These are phyloP conservation scores for Spongia lamella DNA, from an alignment of 37 sponge, comb jelly and placozoan genomes.

Conservation along the genomic window DNA sequence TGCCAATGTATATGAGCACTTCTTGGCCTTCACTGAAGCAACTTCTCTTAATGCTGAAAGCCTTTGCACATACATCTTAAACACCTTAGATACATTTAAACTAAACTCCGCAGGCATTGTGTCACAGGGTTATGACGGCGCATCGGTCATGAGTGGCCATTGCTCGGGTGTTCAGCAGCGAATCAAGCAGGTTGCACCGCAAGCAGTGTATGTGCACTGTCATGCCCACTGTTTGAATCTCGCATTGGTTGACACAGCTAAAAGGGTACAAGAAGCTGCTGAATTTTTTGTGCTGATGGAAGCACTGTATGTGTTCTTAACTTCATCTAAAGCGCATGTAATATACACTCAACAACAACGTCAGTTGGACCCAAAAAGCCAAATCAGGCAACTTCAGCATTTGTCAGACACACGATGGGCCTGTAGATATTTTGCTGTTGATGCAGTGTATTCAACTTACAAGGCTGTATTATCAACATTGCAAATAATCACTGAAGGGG, in stretches of 20 bases:
- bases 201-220: too few species aligned
- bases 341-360: constrained; percentile 49
- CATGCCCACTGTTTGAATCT: constrained; percentile 65
- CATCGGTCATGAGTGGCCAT: constrained; percentile 71
- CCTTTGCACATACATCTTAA: constrained; percentile 56
- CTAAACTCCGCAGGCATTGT: constrained; percentile 29
- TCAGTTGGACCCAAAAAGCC: constrained; percentile 48
- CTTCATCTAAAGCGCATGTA: constrained; percentile 40
- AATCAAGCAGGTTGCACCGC: too few species aligned
- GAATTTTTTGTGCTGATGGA: constrained; percentile 57
- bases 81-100: constrained; percentile 28
- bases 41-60: constrained; percentile 36
- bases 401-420: constrained; percentile 75
- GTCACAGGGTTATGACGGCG: too few species aligned
- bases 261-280: constrained; percentile 43
- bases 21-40: constrained; percentile 52
- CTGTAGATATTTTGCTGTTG: constrained; percentile 64
- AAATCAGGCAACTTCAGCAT: constrained; percentile 44
- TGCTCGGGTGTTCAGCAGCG: constrained; percentile 68
- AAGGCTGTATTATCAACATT: constrained; percentile 59
- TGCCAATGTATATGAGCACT: constrained; percentile 42
- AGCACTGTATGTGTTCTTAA: constrained; percentile 50
- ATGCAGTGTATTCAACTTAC: constrained; percentile 44
- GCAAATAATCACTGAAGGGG: constrained; percentile 57
- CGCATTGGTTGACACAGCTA: constrained; percentile 57